A percentile compares a stretch with the other conserved stretches of the same genome.
Conservation (phyloP, 1,140 invertebrate genomes). For the Aplysia californica region DNA sequence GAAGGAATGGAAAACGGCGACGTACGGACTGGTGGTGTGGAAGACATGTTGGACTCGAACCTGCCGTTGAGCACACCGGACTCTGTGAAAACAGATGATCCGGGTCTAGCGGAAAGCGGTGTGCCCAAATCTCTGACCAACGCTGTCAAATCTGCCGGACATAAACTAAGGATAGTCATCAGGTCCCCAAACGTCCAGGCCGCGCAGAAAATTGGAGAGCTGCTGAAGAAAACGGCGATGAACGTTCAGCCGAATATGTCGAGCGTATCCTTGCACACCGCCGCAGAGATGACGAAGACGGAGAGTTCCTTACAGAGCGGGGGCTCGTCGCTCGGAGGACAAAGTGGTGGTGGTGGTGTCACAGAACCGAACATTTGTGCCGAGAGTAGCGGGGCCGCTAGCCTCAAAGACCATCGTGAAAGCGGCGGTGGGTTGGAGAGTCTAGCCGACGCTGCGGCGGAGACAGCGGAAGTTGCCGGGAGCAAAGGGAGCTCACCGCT, state of each 20-base stretch:
- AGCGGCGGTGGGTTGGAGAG: background rate
- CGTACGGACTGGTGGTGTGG: too few relatives aligned
- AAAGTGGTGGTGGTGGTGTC: too few relatives aligned
- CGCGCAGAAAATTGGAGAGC: constrained; percentile 24
- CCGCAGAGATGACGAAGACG: background rate
- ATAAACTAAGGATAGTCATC: constrained; percentile 21
- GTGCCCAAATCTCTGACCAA: too few relatives aligned
- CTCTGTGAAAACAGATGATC: too few relatives aligned
- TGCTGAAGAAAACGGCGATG: constrained; percentile 10
- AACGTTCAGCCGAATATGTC: background rate
- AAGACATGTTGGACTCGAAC: too few relatives aligned
- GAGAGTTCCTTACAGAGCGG: background rate
- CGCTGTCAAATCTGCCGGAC: background rate
- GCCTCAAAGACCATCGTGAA: background rate
- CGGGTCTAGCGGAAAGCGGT: too few relatives aligned
- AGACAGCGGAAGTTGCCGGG: background rate
- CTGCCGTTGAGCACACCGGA: too few relatives aligned
- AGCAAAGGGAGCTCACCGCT: background rate
- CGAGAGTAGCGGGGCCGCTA: background rate
- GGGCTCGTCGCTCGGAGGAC: background rate
- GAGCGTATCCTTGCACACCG: too few relatives aligned
- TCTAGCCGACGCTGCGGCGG: background rate
- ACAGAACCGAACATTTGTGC: too few relatives aligned
- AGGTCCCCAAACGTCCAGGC: constrained; percentile 24
- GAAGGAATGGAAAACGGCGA: too few relatives aligned